Evolutionary conservation across 2,113 vertebrate species (phyloP).

Genomic region (Petroica traversi): DNA sequence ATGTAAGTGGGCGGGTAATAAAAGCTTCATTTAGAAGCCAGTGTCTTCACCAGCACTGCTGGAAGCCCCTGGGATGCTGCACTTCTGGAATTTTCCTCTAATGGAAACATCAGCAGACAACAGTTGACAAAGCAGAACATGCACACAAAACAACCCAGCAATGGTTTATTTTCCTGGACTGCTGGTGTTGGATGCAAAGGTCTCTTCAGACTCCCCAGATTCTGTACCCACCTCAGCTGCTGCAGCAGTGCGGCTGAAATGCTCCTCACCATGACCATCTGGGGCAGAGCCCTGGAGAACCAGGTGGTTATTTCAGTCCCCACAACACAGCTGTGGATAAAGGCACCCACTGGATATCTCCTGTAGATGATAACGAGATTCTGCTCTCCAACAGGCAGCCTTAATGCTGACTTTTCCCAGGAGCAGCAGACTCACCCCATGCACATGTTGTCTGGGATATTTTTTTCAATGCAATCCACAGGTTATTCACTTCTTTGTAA

Average conservation of each 20-base stretch:
- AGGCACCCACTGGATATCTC: neutral
- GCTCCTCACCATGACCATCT: neutral
- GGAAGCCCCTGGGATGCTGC: conserved; percentile 11
- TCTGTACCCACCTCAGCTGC: neutral
- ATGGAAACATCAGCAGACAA: neutral
- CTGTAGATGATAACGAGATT: neutral
- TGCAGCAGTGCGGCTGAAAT: neutral
- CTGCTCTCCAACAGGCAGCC: neutral
- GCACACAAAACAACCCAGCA: neutral
- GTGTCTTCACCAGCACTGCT: neutral
- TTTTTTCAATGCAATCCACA: neutral
- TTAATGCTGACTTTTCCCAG: neutral
- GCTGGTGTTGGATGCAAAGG: neutral
- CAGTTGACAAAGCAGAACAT: neutral
- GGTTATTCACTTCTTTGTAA: neutral
- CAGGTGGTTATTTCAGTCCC: neutral
- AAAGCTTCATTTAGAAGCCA: conserved; percentile 47
- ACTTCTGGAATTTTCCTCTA: conserved; percentile 38
- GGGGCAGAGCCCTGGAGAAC: neutral
- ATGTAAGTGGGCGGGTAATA: conserved; percentile 39
- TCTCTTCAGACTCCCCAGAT: neutral
- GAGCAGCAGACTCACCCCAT: neutral
- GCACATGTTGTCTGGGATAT: neutral
- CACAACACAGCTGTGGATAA: neutral
- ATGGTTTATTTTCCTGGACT: neutral